Percentiles rank a stretch among this genome's conserved stretches.
Evolutionary conservation across 2,888 invertebrate genomes (phyloP).

Genomic region (Drosophila pseudotalamancana): DNA sequence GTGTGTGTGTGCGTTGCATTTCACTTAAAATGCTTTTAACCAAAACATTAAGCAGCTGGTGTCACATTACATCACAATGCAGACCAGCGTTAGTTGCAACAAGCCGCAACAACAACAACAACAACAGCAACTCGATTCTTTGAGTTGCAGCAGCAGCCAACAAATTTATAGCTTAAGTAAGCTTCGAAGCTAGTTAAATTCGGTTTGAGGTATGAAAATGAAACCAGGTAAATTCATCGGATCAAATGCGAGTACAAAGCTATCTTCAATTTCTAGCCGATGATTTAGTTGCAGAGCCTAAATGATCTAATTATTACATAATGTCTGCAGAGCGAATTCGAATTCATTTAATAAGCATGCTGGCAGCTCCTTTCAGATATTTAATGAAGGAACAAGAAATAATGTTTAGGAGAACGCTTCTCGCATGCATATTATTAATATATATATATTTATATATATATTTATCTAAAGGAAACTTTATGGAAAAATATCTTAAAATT

Average conservation of each 20-base stretch:
- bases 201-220: background rate
- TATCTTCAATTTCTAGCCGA: too few relatives aligned
- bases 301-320: too few relatives aligned
- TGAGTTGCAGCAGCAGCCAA: conserved; percentile 6
- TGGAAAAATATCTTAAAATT: too few relatives aligned
- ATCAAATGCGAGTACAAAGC: background rate
- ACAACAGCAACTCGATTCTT: conserved; percentile 1
- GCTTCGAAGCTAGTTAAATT: conserved; percentile 7
- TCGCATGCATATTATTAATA: too few relatives aligned
- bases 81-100: conserved; percentile 43
- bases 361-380: too few relatives aligned
- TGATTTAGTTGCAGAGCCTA: too few relatives aligned
- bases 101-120: conserved; percentile 28
- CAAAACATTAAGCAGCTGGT: conserved; percentile 80
- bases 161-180: conserved; percentile 59
- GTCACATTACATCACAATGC: conserved; percentile 73
- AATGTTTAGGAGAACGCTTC: too few relatives aligned
- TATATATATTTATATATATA: too few relatives aligned
- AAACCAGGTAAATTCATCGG: background rate
- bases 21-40: conserved; percentile 79
- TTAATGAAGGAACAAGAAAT: too few relatives aligned
- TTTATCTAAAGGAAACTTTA: too few relatives aligned
- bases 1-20: conserved; percentile 56
- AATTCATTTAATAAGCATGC: too few relatives aligned
- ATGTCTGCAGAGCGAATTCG: too few relatives aligned